Evolutionary conservation across 2,888 invertebrate genomes (phyloP).

Genomic region (Automeris io): DNA sequence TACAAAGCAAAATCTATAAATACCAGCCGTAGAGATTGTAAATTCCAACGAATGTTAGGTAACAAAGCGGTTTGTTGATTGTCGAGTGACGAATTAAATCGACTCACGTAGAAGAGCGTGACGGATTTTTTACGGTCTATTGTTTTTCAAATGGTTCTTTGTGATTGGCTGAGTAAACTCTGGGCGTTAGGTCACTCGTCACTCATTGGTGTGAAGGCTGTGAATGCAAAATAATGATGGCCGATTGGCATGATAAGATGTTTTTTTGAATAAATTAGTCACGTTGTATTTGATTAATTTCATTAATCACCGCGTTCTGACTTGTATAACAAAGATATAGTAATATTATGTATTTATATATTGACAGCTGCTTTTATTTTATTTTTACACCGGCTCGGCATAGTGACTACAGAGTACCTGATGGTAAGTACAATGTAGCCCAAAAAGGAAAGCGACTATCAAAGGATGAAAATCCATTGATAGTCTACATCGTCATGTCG

Average conservation of each 20-base stretch:
- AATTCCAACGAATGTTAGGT: conserved; percentile 9
- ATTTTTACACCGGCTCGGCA: too few species aligned
- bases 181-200: conserved; percentile 48
- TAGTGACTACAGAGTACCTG: too few species aligned
- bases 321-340: too few species aligned
- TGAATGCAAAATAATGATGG: conserved; percentile 70
- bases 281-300: conserved; percentile 17
- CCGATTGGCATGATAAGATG: conserved; percentile 56
- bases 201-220: conserved; percentile 51
- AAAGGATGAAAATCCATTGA: too few species aligned
- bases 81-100: conserved; percentile 46
- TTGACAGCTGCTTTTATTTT: too few species aligned
- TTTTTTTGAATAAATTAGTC: conserved; percentile 68
- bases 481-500: too few species aligned
- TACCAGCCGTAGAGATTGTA: too few species aligned
- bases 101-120: conserved; percentile 57
- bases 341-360: too few species aligned
- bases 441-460: too few species aligned
- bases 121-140: conserved; percentile 73
- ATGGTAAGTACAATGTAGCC: too few species aligned
- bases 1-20: too few species aligned
- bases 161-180: conserved; percentile 48
- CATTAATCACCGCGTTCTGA: background rate
- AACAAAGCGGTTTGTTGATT: conserved; percentile 18
- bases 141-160: conserved; percentile 65